Evolutionary conservation across 2,888 invertebrate genomes (phyloP).

Genomic region (Gari tellinella): DNA sequence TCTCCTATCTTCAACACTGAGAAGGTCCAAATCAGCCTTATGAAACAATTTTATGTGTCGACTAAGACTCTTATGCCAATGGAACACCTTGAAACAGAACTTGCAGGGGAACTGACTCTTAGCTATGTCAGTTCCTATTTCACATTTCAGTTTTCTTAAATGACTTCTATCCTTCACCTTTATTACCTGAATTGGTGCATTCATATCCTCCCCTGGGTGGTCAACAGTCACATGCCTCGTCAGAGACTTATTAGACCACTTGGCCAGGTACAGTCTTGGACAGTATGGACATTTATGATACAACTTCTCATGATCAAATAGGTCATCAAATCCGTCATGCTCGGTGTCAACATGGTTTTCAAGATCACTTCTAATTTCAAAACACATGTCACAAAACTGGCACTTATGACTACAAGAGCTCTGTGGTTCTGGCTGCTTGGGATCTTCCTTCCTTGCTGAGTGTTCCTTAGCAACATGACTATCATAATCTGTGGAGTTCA

Average conservation of each 20-base stretch:
- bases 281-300: constrained; percentile 47
- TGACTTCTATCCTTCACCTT: background rate
- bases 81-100: constrained; percentile 18
- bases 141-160: background rate
- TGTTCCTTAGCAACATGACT: constrained; percentile 19
- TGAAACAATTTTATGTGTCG: constrained; percentile 34
- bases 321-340: background rate
- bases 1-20: constrained; percentile 3
- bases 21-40: constrained; percentile 10
- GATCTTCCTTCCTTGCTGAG: background rate
- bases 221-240: constrained; percentile 27
- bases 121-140: background rate
- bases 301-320: background rate
- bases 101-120: constrained; percentile 15
- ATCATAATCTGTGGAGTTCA: constrained; percentile 21
- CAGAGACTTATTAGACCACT: constrained; percentile 36
- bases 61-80: constrained; percentile 38
- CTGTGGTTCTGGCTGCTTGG: background rate
- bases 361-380: constrained; percentile 17
- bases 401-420: constrained; percentile 12
- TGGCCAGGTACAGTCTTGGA: constrained; percentile 26
- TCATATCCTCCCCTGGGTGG: constrained; percentile 21
- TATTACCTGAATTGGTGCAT: constrained; percentile 10
- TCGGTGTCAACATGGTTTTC: constrained; percentile 11
- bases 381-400: constrained; percentile 22